Conservation (phyloP, 2,113 vertebrate species). For the Pontoporia blainvillei region DNA sequence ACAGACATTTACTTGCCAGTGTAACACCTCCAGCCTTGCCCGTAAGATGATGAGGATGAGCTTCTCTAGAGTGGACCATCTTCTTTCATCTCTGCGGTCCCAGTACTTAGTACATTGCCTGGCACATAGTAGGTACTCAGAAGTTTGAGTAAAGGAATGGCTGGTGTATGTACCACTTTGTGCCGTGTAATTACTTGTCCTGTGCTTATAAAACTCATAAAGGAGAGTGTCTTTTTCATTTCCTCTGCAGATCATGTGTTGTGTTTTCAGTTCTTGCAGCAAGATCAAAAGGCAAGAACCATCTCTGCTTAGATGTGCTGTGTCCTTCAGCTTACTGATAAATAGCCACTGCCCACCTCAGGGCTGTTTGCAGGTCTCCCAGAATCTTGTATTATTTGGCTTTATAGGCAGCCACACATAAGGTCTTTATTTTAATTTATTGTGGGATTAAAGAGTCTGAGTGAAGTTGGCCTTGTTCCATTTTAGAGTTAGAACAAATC, state of each 20-base stretch:
- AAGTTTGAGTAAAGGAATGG: background rate
- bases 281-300: conserved; percentile 39
- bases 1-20: background rate
- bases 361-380: background rate
- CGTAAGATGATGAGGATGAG: background rate
- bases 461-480: conserved; percentile 41
- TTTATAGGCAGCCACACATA: background rate
- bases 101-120: background rate
- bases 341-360: background rate
- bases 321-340: conserved; percentile 24
- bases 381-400: conserved; percentile 31
- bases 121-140: background rate
- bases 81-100: background rate
- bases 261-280: conserved; percentile 32
- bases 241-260: background rate
- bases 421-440: conserved; percentile 38
- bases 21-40: background rate
- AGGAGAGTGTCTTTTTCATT: conserved; percentile 15
- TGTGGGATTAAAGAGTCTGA: conserved; percentile 29
- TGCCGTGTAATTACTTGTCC: background rate
- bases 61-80: background rate
- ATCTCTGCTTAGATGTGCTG: background rate
- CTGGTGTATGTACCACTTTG: background rate
- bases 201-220: background rate
- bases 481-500: conserved; percentile 51